A percentile compares a stretch with the other conserved stretches of the same genome.
These are phyloP conservation scores for Orgyia antiqua DNA, from an alignment of 2,888 invertebrate genomes.

Conservation along the genomic window DNA sequence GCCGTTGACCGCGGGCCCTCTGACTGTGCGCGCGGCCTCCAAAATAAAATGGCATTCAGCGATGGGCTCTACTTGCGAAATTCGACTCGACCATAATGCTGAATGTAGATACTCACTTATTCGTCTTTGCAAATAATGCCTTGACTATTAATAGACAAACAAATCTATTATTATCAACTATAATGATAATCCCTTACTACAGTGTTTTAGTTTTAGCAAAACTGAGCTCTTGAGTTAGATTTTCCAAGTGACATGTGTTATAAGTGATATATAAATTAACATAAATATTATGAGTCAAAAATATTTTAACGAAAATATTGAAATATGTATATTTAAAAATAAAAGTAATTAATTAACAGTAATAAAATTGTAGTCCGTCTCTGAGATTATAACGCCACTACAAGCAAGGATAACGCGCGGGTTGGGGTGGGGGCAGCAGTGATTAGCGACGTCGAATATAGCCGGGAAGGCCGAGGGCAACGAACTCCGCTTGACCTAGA, in stretches of 20 bases:
- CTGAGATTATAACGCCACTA: conserved; percentile 34
- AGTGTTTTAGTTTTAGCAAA: too few relatives aligned
- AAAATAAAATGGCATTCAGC: conserved; percentile 76
- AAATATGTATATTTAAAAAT: background rate
- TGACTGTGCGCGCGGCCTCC: conserved; percentile 71
- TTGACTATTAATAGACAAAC: conserved; percentile 42
- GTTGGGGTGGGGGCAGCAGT: conserved; percentile 33
- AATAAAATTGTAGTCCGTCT: conserved; percentile 32
- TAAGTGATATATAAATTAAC: too few relatives aligned
- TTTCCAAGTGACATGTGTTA: too few relatives aligned
- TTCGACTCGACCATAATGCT: conserved; percentile 61
- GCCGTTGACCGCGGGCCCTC: conserved; percentile 77
- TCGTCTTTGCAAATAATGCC: conserved; percentile 55
- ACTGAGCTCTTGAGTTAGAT: too few relatives aligned
- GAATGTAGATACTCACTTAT: conserved; percentile 40
- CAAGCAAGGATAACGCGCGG: conserved; percentile 26
- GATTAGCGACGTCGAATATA: conserved; percentile 74
- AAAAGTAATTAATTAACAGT: conserved; percentile 2
- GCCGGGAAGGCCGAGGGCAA: conserved; percentile 78
- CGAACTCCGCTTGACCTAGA: conserved; percentile 77
- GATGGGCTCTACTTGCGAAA: conserved; percentile 77
- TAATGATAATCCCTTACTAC: too few relatives aligned
- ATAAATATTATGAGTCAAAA: too few relatives aligned
- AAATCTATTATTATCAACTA: background rate
- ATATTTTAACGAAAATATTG: background rate